Conservation (phyloP, 2,113 vertebrate genomes). For the Dromiciops gliroides region DNA sequence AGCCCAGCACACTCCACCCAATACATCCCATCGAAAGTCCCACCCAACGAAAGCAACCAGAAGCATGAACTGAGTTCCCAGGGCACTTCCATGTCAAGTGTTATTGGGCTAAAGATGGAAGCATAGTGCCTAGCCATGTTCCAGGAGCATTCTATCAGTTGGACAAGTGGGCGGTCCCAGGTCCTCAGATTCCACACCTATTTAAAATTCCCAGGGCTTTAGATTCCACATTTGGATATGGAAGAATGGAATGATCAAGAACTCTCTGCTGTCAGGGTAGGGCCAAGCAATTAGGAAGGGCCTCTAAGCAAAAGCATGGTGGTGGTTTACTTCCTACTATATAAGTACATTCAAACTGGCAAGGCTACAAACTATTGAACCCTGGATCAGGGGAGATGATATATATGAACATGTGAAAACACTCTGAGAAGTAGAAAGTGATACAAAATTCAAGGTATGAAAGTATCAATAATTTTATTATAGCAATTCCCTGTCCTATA, state of each 20-base stretch:
- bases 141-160: neutral
- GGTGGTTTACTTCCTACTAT: neutral
- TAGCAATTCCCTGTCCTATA: neutral
- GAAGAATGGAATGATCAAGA: neutral
- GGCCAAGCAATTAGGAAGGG: neutral
- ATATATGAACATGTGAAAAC: neutral
- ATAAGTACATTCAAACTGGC: neutral
- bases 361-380: neutral
- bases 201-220: neutral
- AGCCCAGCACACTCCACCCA: neutral
- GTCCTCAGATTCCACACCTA: neutral
- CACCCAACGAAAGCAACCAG: neutral
- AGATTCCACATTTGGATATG: neutral
- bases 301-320: neutral
- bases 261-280: too few species aligned
- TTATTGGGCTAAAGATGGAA: neutral
- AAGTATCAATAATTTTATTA: neutral
- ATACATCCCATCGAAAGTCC: neutral
- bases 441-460: neutral
- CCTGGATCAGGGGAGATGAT: neutral
- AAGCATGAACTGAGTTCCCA: neutral
- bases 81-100: neutral
- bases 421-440: neutral
- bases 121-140: neutral
- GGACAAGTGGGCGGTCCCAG: neutral